Evolutionary conservation across 2,797 vertebrate species (phyloP).

Genomic region (Rhynchonycteris naso): DNA sequence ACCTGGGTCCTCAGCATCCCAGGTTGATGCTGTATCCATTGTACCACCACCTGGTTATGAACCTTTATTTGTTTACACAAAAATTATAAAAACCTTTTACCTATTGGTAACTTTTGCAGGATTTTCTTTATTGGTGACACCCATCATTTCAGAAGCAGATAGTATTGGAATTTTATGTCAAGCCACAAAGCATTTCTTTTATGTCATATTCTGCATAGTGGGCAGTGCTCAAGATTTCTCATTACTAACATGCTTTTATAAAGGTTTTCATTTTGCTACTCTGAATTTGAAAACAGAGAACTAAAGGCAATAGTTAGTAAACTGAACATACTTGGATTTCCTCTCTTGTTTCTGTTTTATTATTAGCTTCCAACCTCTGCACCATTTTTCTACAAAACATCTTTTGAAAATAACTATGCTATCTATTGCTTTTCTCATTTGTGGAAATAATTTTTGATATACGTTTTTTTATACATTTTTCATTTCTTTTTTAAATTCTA

Average conservation of each 20-base stretch:
- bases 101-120: background rate
- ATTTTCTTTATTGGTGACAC: background rate
- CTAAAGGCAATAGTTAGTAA: background rate
- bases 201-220: background rate
- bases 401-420: background rate
- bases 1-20: too few relatives aligned
- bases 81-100: background rate
- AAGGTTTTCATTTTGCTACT: background rate
- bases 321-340: background rate
- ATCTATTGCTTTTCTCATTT: background rate
- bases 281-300: background rate
- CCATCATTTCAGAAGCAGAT: background rate
- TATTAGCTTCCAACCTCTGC: background rate
- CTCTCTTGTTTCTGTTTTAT: background rate
- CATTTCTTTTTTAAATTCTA: background rate
- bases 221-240: background rate
- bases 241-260: background rate
- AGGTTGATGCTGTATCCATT: too few relatives aligned
- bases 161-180: background rate
- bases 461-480: background rate
- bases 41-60: too few relatives aligned
- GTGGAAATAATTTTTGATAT: background rate
- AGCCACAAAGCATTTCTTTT: background rate
- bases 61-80: background rate
- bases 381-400: background rate